Base-by-base conservation (phyloP, 2,888 invertebrate species). In the Furcula furcula region DNA sequence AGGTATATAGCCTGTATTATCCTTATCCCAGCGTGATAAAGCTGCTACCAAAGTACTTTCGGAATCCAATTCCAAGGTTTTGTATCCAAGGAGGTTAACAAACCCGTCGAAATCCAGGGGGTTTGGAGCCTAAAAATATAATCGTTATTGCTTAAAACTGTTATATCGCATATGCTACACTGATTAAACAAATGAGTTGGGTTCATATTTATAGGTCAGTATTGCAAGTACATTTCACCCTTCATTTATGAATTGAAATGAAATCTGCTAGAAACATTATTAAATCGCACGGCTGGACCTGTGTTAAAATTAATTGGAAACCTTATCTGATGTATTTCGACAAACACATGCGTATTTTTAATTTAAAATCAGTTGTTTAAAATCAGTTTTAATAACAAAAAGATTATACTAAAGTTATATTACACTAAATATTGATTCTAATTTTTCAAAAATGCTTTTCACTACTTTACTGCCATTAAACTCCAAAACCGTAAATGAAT, bases 61-160 rank as follows among this genome's bases (percentile, higher is more conserved):
- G 0, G 92, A 90, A 65, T 93, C 93, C 40, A 93, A 63, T 54
- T 92, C 92, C 31, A 91, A 75, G 0, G 92, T 91, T 49, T 89
- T 91, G 52, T 85, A 90, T 19, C 91, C 92, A 52, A 93, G 89
- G 1, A 92, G 74, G 34, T 90, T 85, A 23, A 93, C 91, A 55
- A 93, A 93, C 1, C 90, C 90, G 43, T 92, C 91, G 49, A 92
- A 92, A 63, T 92, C 91, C 37, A 93, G 62, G 0, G 92, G 92
- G 35, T 86, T 89, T 7, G 85, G 71, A 1, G 86, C 86, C 86
- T 86, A 57, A 9, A 52, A 40, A 16, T 25, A 29, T n/a, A n/a
- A n/a, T n/a, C n/a, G n/a, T n/a, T n/a, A n/a, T n/a, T n/a, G n/a
- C n/a, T n/a, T n/a, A n/a, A n/a, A n/a, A n/a, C n/a, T n/a, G n/a